Evolutionary conservation across 2,888 invertebrate genomes (phyloP).

Genomic region (Camptogramma bilineatum): DNA sequence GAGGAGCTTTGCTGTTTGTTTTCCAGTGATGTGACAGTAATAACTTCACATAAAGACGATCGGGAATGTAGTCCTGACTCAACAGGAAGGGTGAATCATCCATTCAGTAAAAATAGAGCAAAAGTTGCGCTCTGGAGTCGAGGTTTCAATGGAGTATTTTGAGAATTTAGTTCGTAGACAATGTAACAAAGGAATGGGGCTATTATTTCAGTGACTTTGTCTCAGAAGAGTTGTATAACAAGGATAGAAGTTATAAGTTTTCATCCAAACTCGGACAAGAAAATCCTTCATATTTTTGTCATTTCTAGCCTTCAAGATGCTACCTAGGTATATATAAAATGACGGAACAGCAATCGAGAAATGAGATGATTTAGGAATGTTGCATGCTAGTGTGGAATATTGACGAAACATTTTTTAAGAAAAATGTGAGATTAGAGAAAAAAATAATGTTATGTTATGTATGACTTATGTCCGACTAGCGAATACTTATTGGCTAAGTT

Average conservation of each 20-base stretch:
- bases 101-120: constrained; percentile 37
- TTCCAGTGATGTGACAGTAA: constrained; percentile 25
- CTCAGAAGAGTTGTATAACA: background rate
- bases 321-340: too few relatives aligned
- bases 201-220: constrained; percentile 11
- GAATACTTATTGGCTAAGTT: too few relatives aligned
- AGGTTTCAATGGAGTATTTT: constrained; percentile 26
- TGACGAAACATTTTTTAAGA: too few relatives aligned
- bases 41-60: constrained; percentile 35
- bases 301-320: background rate
- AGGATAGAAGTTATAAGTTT: background rate
- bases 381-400: background rate
- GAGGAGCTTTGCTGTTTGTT: constrained; percentile 26
- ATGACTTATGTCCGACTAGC: too few relatives aligned
- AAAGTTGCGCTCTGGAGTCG: constrained; percentile 22
- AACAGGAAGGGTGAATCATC: constrained; percentile 41
- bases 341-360: background rate
- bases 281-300: too few relatives aligned
- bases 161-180: constrained; percentile 21
- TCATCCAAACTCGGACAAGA: background rate
- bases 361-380: background rate
- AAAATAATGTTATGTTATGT: too few relatives aligned
- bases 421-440: too few relatives aligned
- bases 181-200: constrained; percentile 22
- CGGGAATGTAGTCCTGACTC: constrained; percentile 37